These are phyloP conservation scores for Picus viridis DNA, from an alignment of 2,797 vertebrate genomes.

Conservation along the genomic window DNA sequence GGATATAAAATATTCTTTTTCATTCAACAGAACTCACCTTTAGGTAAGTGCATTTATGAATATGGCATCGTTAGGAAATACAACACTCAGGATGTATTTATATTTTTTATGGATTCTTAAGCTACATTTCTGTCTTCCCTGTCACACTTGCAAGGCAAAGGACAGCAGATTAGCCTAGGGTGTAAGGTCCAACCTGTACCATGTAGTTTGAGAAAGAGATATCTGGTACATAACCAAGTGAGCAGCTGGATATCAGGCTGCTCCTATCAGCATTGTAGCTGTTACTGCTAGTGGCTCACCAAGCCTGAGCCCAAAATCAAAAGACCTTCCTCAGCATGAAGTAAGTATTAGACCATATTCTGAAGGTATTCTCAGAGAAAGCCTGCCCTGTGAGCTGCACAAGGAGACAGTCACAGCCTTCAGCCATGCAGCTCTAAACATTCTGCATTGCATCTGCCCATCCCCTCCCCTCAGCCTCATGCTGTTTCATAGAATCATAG, in stretches of 20 bases:
- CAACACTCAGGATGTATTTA: too few relatives aligned
- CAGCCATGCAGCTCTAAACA: neutral
- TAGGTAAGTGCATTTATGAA: too few relatives aligned
- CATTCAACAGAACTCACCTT: too few relatives aligned
- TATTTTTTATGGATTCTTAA: too few relatives aligned
- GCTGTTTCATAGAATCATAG: too few relatives aligned
- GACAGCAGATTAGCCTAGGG: too few relatives aligned
- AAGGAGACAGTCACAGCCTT: neutral
- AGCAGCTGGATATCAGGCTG: neutral
- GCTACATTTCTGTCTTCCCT: too few relatives aligned
- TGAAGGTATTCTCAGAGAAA: neutral
- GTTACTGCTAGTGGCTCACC: neutral
- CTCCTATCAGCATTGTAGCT: neutral
- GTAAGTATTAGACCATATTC: neutral
- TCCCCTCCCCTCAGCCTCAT: neutral
- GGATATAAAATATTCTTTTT: too few relatives aligned
- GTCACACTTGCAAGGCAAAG: too few relatives aligned
- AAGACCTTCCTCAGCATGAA: neutral
- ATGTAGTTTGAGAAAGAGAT: neutral
- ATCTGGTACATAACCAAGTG: accelerated
- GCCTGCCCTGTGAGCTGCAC: neutral
- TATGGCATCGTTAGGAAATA: too few relatives aligned
- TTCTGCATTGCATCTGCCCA: neutral
- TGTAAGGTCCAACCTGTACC: too few relatives aligned
- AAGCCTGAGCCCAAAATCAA: neutral